A percentile compares a stretch with the other conserved stretches of the same genome.
These are phyloP conservation scores for Polyergus mexicanus DNA, from an alignment of 1,140 invertebrate genomes.

Conservation along the genomic window DNA sequence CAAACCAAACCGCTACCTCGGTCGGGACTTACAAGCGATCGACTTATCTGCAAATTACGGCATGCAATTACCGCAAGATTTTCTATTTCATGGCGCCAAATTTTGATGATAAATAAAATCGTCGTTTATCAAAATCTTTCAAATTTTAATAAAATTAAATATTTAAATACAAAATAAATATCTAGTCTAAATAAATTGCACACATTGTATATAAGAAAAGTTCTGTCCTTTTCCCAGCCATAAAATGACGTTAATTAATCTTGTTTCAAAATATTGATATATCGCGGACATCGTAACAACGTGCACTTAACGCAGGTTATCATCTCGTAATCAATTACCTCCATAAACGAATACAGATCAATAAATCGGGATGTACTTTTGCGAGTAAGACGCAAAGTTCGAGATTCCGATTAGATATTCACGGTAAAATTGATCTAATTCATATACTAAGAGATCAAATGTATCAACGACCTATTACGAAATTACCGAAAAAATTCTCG, in stretches of 20 bases:
- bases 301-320: conserved; percentile 53
- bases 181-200: not conserved
- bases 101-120: not conserved
- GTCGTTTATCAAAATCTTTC: not conserved
- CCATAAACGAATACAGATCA: conserved; percentile 55
- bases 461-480: conserved; percentile 34
- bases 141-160: not conserved
- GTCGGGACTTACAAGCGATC: not conserved
- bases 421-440: conserved; percentile 68
- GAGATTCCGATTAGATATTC: conserved; percentile 63
- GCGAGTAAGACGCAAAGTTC: conserved; percentile 42
- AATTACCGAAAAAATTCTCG: conserved; percentile 14
- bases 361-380: conserved; percentile 44
- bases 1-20: not conserved
- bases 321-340: conserved; percentile 23
- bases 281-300: conserved; percentile 4
- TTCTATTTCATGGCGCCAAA: not conserved
- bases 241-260: not conserved
- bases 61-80: not conserved
- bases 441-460: conserved; percentile 48
- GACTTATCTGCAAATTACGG: not conserved
- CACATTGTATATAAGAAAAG: not conserved
- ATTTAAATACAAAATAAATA: not conserved
- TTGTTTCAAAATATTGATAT: conserved; percentile 27
- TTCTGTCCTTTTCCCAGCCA: not conserved